Evolutionary conservation across 2,888 invertebrate genomes (phyloP).

Genomic region (Philonicus albiceps): DNA sequence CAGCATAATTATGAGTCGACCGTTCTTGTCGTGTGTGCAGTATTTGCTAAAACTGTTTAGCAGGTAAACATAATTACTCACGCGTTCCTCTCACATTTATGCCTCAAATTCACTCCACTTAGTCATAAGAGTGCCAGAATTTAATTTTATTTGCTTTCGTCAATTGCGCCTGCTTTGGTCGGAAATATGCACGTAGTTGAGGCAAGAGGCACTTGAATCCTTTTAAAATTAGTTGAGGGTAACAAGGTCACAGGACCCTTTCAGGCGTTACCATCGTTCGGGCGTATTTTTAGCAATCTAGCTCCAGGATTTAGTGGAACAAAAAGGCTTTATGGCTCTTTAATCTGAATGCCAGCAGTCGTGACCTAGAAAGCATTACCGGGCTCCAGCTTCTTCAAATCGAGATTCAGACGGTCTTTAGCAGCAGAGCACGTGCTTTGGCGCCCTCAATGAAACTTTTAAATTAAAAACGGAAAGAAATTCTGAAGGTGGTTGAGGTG

Average conservation of each 20-base stretch:
- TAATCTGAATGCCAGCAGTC: not conserved
- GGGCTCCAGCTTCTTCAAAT: not conserved
- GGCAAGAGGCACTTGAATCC: not conserved
- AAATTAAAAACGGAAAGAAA: not conserved
- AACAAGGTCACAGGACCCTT: not conserved
- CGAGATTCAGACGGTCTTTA: not conserved
- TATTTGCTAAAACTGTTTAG: not conserved
- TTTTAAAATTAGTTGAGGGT: not conserved
- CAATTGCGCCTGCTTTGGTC: not conserved
- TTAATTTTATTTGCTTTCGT: not conserved
- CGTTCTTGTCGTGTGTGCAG: not conserved
- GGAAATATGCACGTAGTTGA: not conserved
- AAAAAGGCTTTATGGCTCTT: not conserved
- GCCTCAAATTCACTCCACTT: not conserved
- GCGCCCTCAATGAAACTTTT: not conserved
- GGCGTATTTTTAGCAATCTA: not conserved
- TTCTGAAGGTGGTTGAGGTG: not conserved
- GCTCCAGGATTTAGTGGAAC: not conserved
- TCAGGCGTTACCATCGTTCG: not conserved
- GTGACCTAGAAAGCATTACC: not conserved
- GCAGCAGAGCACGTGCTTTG: not conserved
- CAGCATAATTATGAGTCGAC: not conserved
- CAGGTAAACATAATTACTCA: not conserved
- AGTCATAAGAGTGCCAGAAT: not conserved
- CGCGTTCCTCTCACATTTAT: not conserved